phyloP scores from a whole-genome alignment of 64 coral and sea anemone genomes.

The Orbicella faveolata region DNA sequence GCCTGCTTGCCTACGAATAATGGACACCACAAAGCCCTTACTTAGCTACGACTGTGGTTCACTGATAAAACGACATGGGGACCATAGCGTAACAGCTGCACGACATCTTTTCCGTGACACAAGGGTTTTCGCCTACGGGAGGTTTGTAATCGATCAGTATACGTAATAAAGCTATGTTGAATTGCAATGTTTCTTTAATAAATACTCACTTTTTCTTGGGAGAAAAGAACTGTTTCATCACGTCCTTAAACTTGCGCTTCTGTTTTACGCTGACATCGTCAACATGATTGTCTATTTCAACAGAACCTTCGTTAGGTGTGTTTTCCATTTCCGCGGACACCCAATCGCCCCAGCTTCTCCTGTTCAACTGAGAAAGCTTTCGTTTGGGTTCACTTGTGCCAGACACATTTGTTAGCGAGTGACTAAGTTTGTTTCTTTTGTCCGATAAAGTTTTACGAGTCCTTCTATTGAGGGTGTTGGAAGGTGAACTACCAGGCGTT shows the following conservation, averaged over 20 bases:
- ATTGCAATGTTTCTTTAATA: not conserved
- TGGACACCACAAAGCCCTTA: too few relatives aligned
- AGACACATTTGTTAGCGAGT: conserved; percentile 21
- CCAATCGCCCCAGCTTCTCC: conserved; percentile 64
- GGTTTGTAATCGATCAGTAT: too few relatives aligned
- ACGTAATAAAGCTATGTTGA: too few relatives aligned
- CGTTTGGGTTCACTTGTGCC: conserved; percentile 32
- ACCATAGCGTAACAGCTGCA: too few relatives aligned
- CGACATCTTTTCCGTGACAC: too few relatives aligned
- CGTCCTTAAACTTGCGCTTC: conserved; percentile 74
- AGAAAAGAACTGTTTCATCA: conserved; percentile 78
- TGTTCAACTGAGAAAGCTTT: conserved; percentile 55
- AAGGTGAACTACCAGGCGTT: conserved; percentile 72
- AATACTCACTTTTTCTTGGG: conserved; percentile 58
- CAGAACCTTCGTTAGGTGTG: not conserved
- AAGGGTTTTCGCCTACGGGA: too few relatives aligned
- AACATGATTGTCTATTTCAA: conserved; percentile 6
- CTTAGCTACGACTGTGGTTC: too few relatives aligned
- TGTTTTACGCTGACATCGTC: conserved; percentile 47
- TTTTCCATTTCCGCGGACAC: conserved; percentile 63
- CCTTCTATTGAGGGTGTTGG: conserved; percentile 53
- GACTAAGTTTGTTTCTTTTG: conserved; percentile 30
- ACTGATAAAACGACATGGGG: too few relatives aligned
- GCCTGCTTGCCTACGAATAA: too few relatives aligned
- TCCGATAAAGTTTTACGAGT: not conserved